phyloP scores from a whole-genome alignment of 2,888 invertebrate species.

The Cryptocephalus moraei region DNA sequence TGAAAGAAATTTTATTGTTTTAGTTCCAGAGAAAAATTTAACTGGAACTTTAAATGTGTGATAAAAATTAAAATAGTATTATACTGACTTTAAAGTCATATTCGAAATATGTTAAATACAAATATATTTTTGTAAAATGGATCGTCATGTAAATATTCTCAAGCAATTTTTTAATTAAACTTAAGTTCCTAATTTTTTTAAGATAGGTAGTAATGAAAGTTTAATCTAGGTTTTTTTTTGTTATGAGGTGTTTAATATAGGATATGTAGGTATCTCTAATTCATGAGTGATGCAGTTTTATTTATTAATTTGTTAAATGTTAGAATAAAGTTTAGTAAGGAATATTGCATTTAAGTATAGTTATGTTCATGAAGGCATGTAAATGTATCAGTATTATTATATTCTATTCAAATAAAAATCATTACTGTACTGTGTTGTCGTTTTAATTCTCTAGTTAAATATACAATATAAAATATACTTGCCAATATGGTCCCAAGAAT shows the following conservation, averaged over 20 bases:
- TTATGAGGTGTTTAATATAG: neutral
- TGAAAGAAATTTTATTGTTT: neutral
- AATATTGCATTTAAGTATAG: neutral
- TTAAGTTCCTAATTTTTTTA: neutral
- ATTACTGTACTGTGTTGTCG: conserved; percentile 11
- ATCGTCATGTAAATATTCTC: neutral
- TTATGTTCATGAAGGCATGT: conserved; percentile 21
- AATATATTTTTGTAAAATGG: neutral
- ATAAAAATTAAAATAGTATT: neutral
- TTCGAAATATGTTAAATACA: too few relatives aligned
- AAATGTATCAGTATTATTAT: conserved; percentile 36
- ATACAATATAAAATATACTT: neutral
- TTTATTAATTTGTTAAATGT: conserved; percentile 1
- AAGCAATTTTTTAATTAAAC: neutral
- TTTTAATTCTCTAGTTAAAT: neutral
- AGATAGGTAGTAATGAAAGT: neutral
- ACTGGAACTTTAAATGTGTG: neutral
- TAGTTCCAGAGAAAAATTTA: neutral
- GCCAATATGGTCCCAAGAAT: neutral
- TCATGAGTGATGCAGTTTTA: neutral
- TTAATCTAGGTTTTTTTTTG: neutral
- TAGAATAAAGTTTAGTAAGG: neutral
- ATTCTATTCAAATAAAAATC: conserved; percentile 27
- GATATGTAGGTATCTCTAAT: neutral
- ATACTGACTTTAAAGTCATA: too few relatives aligned